A percentile compares a stretch with the other conserved stretches of the same genome.
phyloP scores from a whole-genome alignment of 1,140 invertebrate species.

The Drosophila albomicans region DNA sequence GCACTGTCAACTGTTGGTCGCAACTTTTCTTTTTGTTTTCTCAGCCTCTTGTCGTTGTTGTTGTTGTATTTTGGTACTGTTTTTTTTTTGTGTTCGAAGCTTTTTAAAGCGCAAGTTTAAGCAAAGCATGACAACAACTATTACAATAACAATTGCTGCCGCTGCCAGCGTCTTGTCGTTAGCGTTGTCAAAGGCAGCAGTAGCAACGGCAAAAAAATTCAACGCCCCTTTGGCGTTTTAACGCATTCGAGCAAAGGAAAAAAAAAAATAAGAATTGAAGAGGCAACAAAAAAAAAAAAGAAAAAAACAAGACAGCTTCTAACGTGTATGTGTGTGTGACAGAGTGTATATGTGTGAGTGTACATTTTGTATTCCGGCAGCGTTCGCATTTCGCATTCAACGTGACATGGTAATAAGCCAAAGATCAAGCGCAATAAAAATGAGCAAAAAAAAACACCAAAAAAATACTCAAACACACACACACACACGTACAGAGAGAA shows the following conservation, averaged over 20 bases:
- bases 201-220: conserved; percentile 41
- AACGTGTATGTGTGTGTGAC: conserved; percentile 3
- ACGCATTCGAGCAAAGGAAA: conserved; percentile 54
- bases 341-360: conserved; percentile 27
- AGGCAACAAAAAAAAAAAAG: conserved; percentile 7
- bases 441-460: conserved; percentile 32
- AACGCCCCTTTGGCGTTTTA: conserved; percentile 79
- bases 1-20: conserved; percentile 82
- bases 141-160: conserved; percentile 49
- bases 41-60: conserved; percentile 15
- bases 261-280: conserved; percentile 33
- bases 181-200: conserved; percentile 49
- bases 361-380: conserved; percentile 66
- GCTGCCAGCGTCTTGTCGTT: conserved; percentile 53
- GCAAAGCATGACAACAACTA: conserved; percentile 26
- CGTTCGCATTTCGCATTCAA: conserved; percentile 75
- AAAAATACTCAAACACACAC: conserved; percentile 4
- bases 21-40: conserved; percentile 60
- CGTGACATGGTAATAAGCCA: conserved; percentile 82
- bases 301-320: conserved; percentile 6
- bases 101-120: conserved; percentile 45
- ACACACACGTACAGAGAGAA: too few species aligned
- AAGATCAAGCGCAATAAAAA: conserved; percentile 79
- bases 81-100: conserved; percentile 22
- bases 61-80: conserved; percentile 12